Percentiles rank a stretch among this genome's conserved stretches.
Evolutionary conservation across 2,113 vertebrate genomes (phyloP).

Genomic region (Tautogolabrus adspersus): DNA sequence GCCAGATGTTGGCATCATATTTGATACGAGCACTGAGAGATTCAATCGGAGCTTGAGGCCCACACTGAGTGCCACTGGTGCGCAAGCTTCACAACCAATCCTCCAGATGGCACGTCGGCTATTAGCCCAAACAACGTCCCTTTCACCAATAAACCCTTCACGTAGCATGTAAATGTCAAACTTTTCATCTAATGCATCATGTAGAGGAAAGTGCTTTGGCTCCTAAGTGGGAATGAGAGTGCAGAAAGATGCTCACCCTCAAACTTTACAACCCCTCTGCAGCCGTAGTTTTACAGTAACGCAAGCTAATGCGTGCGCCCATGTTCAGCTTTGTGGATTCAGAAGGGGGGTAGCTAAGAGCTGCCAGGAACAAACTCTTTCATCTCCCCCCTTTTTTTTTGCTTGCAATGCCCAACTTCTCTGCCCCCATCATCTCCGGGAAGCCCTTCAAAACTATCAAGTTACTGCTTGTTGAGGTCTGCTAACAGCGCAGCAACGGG

Average conservation of each 20-base stretch:
- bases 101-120: conserved; percentile 8
- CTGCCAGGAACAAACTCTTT: conserved; percentile 64
- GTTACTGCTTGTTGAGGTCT: conserved; percentile 47
- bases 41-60: conserved; percentile 36
- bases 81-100: conserved; percentile 21
- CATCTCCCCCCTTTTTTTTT: conserved; percentile 22
- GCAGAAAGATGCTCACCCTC: conserved; percentile 54
- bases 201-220: conserved; percentile 34
- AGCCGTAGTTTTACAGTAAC: conserved; percentile 62
- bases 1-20: conserved; percentile 23
- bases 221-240: conserved; percentile 67
- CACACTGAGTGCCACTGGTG: conserved; percentile 23
- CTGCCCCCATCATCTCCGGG: conserved; percentile 65
- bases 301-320: conserved; percentile 56
- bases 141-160: conserved; percentile 53
- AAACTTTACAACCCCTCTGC: conserved; percentile 75
- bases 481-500: conserved; percentile 7
- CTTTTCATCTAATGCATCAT: conserved; percentile 55
- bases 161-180: conserved; percentile 50
- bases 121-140: conserved; percentile 47
- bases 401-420: conserved; percentile 50
- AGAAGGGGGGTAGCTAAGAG: conserved; percentile 23
- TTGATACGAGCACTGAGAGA: conserved; percentile 24
- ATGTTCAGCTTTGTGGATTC: conserved; percentile 22
- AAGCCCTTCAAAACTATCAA: conserved; percentile 49